Evolutionary conservation across 2,113 vertebrate genomes (phyloP).

Genomic region (Gallinago undulata): DNA sequence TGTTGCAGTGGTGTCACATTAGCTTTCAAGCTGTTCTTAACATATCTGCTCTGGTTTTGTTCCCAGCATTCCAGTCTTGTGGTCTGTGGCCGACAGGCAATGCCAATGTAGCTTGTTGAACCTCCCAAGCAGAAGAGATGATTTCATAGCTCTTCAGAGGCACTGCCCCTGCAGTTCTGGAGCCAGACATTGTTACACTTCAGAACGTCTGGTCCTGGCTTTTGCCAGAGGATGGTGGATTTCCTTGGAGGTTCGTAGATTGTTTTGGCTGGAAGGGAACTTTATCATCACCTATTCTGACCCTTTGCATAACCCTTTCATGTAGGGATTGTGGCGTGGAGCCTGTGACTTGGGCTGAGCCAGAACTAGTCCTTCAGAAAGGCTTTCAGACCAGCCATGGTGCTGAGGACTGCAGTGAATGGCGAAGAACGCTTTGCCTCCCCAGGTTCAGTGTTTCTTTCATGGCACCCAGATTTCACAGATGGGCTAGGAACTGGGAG

Average conservation of each 20-base stretch:
- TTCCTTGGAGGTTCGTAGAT: slow-evolving; percentile 6
- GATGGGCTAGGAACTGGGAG: neutral
- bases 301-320: neutral
- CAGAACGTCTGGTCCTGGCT: neutral
- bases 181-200: slow-evolving; percentile 41
- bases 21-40: neutral
- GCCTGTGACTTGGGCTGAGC: neutral
- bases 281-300: slow-evolving; percentile 26
- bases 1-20: neutral
- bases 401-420: neutral
- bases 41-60: neutral
- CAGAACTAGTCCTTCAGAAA: neutral
- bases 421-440: neutral
- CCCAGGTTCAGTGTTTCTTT: neutral
- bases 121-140: slow-evolving; percentile 45
- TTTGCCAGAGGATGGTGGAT: slow-evolving; percentile 13
- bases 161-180: neutral
- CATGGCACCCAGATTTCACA: neutral
- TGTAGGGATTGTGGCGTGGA: neutral
- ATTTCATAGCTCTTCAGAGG: slow-evolving; percentile 20
- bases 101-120: neutral
- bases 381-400: neutral
- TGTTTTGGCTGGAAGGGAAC: slow-evolving; percentile 38
- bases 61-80: slow-evolving; percentile 7
- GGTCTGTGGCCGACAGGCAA: neutral